Conservation (phyloP, 2,797 vertebrate species). For the Muscicapa comitata region DNA sequence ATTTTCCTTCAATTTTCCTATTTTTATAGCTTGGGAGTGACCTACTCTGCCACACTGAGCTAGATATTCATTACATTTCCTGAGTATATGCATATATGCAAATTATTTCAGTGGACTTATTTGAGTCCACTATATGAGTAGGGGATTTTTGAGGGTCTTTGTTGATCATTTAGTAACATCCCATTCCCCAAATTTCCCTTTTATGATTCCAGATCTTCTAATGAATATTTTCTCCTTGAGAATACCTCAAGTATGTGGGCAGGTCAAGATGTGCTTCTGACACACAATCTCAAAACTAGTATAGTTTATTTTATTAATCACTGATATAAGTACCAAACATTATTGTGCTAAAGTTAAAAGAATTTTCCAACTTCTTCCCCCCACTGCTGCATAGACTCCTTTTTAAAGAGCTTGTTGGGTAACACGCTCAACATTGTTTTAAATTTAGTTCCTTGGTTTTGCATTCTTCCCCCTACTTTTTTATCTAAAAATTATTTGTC, state of each 20-base stretch:
- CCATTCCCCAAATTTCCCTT: not conserved
- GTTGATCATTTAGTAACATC: not conserved
- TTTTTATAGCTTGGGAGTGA: not conserved
- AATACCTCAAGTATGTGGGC: not conserved
- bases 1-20: not conserved
- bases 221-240: not conserved
- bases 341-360: not conserved
- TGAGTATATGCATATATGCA: not conserved
- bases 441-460: not conserved
- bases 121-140: not conserved
- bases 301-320: not conserved
- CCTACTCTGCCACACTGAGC: not conserved
- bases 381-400: not conserved
- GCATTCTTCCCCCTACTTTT: not conserved
- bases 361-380: not conserved
- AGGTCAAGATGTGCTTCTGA: not conserved
- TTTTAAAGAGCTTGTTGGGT: not conserved
- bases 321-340: not conserved
- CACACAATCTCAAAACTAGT: not conserved
- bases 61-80: not conserved
- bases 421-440: fast-evolving
- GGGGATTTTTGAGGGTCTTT: not conserved
- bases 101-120: not conserved
- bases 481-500: not conserved
- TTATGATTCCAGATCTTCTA: not conserved